Base-by-base conservation (phyloP, 2,888 invertebrate species). In the Electrophaes corylata region DNA sequence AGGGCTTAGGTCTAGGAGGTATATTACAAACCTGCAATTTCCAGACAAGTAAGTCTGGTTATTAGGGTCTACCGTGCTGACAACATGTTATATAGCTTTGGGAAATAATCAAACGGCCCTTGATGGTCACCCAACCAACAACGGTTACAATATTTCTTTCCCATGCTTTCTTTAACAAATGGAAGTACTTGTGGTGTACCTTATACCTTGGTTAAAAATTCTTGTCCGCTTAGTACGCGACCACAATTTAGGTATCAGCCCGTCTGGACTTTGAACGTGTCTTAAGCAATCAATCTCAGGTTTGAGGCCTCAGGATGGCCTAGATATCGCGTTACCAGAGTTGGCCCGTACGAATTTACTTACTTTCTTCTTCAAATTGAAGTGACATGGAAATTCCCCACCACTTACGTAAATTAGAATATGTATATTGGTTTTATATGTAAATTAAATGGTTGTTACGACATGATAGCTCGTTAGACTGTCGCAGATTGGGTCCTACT, bases 1-100 rank as follows among this genome's bases (percentile, higher is more conserved):
- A 37, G 16, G 19, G 40, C 3, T 10, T 11, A 19, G 10, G 18
- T 11, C 19, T 19, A 40, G 8, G 4, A 18, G 10, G 10, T 18
- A 19, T 4, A n/a, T n/a, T n/a, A 40, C 18, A 14, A 29, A 45
- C 16, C 29, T 2, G 44, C 29, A 45, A 45, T 45, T 45, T 45
- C 29, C 18, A 18, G 18, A 16, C n/a, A 31, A 45, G 18, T 31
- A 45, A 31, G n/a, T 45, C 18, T 29, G 45, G 18, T 5, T 40
- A 19, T 3, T 19, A 40, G 18, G 19, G 40, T n/a, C 40, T 19
- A 18, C 40, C 4, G 19, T 19, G 19, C 14, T 35, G 35, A 35
- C 35, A 12, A 35, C 35, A 35, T 12, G 16, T 16, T 6, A 14
- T 14, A 35, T 14, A 33, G 5, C n/a, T 4, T 4, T 33, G 12